Conservation (phyloP, 2,888 invertebrate genomes). For the Sesamia inferens region DNA sequence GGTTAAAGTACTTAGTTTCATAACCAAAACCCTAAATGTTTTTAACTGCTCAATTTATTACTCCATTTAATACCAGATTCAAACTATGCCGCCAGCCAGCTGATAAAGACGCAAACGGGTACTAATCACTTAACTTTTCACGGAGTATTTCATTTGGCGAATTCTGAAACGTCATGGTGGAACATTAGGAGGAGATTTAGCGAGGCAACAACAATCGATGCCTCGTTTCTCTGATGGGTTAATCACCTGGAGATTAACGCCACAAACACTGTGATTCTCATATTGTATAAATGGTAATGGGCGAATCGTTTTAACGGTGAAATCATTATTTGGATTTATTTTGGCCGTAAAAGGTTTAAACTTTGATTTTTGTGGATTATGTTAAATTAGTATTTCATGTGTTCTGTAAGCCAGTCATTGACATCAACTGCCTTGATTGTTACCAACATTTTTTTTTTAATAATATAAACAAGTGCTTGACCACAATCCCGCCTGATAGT, state of each 20-base stretch:
- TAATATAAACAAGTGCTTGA: too few relatives aligned
- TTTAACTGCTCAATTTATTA: slow-evolving; percentile 50
- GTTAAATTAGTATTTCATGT: not conserved
- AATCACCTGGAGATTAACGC: slow-evolving; percentile 48
- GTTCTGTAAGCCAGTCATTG: not conserved
- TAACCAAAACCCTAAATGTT: slow-evolving; percentile 37
- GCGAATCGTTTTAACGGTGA: slow-evolving; percentile 27
- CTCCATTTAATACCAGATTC: slow-evolving; percentile 35
- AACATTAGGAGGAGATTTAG: slow-evolving; percentile 56
- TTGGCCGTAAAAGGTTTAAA: not conserved
- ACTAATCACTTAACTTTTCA: slow-evolving; percentile 66
- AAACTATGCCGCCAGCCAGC: slow-evolving; percentile 48
- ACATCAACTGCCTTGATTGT: too few relatives aligned
- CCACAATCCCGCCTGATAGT: too few relatives aligned
- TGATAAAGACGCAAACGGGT: slow-evolving; percentile 49
- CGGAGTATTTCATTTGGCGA: slow-evolving; percentile 55
- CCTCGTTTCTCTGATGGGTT: slow-evolving; percentile 43
- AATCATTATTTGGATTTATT: slow-evolving; percentile 25
- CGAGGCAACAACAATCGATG: slow-evolving; percentile 52
- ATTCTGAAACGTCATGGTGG: slow-evolving; percentile 59
- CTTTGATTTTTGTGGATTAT: slow-evolving; percentile 7
- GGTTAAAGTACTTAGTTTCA: slow-evolving; percentile 31
- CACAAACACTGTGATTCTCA: slow-evolving; percentile 38
- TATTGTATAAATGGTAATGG: slow-evolving; percentile 39
- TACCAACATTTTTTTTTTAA: too few relatives aligned